phyloP scores from a whole-genome alignment of 2,888 invertebrate species.

The Lordiphosa fenestrarum region DNA sequence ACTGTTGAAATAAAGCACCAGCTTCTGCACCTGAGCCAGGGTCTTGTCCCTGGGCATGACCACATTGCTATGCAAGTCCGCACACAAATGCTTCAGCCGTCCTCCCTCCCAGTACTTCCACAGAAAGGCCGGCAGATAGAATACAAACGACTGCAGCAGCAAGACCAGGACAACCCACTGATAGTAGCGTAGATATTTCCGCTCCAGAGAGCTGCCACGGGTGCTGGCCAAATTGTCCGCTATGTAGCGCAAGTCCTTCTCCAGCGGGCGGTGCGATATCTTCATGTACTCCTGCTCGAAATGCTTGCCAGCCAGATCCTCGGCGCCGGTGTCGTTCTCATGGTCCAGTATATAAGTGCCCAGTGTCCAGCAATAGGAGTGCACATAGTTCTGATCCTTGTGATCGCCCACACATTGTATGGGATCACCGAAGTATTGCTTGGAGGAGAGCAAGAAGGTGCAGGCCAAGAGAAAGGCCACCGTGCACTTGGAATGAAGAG shows the following conservation, averaged over 20 bases:
- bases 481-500: slow-evolving; percentile 87
- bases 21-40: slow-evolving; percentile 47
- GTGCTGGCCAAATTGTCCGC: neutral
- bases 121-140: slow-evolving; percentile 77
- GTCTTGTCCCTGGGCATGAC: slow-evolving; percentile 58
- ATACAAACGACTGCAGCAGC: slow-evolving; percentile 73
- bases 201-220: slow-evolving; percentile 21
- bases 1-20: slow-evolving; percentile 71
- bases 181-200: slow-evolving; percentile 77
- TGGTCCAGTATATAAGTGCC: slow-evolving; percentile 84
- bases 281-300: neutral
- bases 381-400: slow-evolving; percentile 83
- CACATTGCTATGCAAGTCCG: slow-evolving; percentile 65
- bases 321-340: neutral
- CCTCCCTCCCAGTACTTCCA: slow-evolving; percentile 81
- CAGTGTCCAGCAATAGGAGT: slow-evolving; percentile 90
- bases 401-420: slow-evolving; percentile 86
- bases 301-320: neutral
- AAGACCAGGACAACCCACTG: slow-evolving; percentile 79
- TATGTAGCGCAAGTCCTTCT: neutral
- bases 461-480: slow-evolving; percentile 87
- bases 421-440: slow-evolving; percentile 92
- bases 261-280: neutral
- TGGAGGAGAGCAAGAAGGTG: slow-evolving; percentile 88
- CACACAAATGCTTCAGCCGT: slow-evolving; percentile 78